Conservation (phyloP, 2,888 invertebrate species). For the Anaspis maculata region DNA sequence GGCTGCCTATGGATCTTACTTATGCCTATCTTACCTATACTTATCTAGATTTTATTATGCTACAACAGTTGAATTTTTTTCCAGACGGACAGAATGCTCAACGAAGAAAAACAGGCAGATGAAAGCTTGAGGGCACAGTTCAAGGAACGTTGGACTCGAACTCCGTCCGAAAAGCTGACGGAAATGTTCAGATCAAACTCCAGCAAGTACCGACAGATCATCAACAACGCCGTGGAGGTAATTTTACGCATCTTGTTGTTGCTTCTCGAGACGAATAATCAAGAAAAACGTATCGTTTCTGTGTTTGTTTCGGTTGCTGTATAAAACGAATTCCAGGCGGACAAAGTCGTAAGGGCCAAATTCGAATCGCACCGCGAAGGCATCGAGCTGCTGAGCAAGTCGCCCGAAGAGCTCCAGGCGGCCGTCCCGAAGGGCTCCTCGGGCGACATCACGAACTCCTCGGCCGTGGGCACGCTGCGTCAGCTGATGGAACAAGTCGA, state of each 20-base stretch:
- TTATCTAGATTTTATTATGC: no score
- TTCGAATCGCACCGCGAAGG: constrained; percentile 68
- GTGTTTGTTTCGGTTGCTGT: no score
- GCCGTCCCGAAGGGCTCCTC: constrained; percentile 62
- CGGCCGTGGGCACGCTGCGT: constrained; percentile 59
- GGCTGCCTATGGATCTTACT: no score
- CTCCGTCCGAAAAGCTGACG: constrained; percentile 79
- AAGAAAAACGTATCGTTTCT: no score
- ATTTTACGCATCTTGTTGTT: no score
- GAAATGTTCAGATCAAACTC: constrained; percentile 82
- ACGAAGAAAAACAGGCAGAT: constrained; percentile 89
- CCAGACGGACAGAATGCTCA: constrained; percentile 69
- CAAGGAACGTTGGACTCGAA: constrained; percentile 87
- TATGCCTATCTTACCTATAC: no score
- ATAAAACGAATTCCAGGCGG: constrained; percentile 47
- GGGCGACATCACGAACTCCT: constrained; percentile 46
- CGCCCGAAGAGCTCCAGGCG: constrained; percentile 59
- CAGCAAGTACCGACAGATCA: constrained; percentile 87
- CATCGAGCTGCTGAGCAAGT: constrained; percentile 74
- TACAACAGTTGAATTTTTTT: no score
- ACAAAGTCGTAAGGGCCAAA: constrained; percentile 80
- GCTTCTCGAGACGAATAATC: no score
- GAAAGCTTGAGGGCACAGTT: constrained; percentile 81
- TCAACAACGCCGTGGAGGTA: constrained; percentile 75
- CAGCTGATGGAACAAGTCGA: constrained; percentile 78